Base-by-base conservation (phyloP, 2,888 invertebrate genomes). In the Heterodera filipjevi region DNA sequence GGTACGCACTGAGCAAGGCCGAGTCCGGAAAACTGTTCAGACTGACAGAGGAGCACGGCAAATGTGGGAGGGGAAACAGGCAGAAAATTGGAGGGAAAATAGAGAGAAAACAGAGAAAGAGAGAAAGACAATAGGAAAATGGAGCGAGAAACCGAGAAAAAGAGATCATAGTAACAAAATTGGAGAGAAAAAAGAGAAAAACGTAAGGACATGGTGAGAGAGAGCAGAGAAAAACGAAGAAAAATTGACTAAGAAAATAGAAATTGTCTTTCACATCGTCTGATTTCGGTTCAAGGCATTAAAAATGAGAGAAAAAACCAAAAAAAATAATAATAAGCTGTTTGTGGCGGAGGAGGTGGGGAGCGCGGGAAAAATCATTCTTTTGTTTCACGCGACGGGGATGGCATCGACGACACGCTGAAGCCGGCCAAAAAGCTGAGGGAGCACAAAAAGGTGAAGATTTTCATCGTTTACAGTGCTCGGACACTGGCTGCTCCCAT, bases 331-430 rank as follows among this genome's bases (percentile, higher is more conserved):
- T 70, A 12, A 44, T 44, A 71, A 30, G n/a, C n/a, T n/a, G n/a
- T n/a, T 44, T 39, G 39, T 3, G 39, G 5, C 19, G 27, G 32
- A 39, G 35, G 3, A 27, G 3, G 16, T 46, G 83, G 80, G 35
- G 72, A 12, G 83, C 39, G 79, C 82, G 14, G 70, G 72, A 22
- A 83, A 84, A 66, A 82, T 83, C 22, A 82, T 89, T 22, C 82
- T 89, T 71, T 80, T 89, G 22, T 88, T n/a, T 89, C 84, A 85
- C 89, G n/a, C 12, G 87, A 89, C 77, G 89, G 88, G 6, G 79
- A 85, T n/a, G 84, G 86, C 22, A 84, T 89, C 79, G 89, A 89
- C 76, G 86, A 89, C 79, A 87, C 88, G n/a, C 76, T 82, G 1
- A 81, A 82, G 72, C 80, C 85, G 8, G 84, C 87, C 0, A 82